Evolutionary conservation across 2,888 invertebrate species (phyloP).

Genomic region (Rhamphomyia laevipes): DNA sequence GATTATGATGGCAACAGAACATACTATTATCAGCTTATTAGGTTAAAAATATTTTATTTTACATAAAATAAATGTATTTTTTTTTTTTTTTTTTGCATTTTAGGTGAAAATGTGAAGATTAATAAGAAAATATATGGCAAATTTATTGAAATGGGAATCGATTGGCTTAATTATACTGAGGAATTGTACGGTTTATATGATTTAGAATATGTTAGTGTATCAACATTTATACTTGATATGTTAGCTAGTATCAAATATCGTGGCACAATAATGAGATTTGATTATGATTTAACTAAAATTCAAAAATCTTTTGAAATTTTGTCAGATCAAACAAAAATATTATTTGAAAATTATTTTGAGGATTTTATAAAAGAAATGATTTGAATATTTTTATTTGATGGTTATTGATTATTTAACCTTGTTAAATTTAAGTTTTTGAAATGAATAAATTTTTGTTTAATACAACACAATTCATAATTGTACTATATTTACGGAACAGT

Average conservation of each 20-base stretch:
- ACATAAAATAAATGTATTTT: not conserved
- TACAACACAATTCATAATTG: too few species aligned
- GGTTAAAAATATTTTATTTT: too few species aligned
- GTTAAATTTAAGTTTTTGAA: too few species aligned
- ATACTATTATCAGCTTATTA: too few species aligned
- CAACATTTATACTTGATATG: constrained; percentile 3
- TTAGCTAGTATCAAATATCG: not conserved
- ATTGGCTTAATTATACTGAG: not conserved
- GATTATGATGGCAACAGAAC: not conserved
- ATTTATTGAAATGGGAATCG: not conserved
- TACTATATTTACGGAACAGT: too few species aligned
- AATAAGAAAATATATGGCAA: not conserved
- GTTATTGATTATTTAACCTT: too few species aligned
- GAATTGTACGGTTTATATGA: not conserved
- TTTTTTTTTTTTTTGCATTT: not conserved
- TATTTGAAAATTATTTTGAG: constrained; percentile 3
- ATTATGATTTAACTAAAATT: constrained; percentile 3
- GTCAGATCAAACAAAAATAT: not conserved
- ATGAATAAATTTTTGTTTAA: too few species aligned
- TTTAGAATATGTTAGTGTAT: constrained; percentile 1
- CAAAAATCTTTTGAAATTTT: constrained; percentile 3
- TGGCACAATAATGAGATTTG: not conserved
- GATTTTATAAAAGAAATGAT: not conserved
- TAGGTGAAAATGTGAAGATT: not conserved
- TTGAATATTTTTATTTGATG: too few species aligned